Base-by-base conservation (phyloP, 1,140 invertebrate species). In the Orussus abietinus region DNA sequence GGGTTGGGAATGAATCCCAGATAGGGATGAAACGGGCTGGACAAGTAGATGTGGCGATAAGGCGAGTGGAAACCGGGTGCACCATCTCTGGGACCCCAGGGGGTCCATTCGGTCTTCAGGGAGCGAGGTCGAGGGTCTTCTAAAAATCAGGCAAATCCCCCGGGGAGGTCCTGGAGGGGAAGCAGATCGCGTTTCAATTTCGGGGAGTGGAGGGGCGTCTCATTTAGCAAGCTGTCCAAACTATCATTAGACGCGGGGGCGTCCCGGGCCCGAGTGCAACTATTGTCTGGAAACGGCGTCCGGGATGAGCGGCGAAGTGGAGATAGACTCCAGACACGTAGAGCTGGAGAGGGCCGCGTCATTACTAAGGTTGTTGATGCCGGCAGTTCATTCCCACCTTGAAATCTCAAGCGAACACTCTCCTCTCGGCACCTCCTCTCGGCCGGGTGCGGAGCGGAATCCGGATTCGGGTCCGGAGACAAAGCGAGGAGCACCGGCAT, bases 301-400 rank as follows among this genome's bases (percentile, higher is more conserved):
- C 34, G 49, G 53, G 55, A 56, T 54, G 55, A 62, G 47, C 47
- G 49, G 42, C 55, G 57, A 44, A 17, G 33, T 5, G 19, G 38
- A 51, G 49, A 57, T 53, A 56, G 48, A 57, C 53, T 52, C n/a
- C 56, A 60, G 53, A 56, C 51, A 54, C 45, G 53, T n/a, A n/a
- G n/a, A n/a, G n/a, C n/a, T n/a, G n/a, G n/a, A n/a, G n/a, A n/a
- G 45, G 45, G 49, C 45, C 51, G 40, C 56, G 51, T 59, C 56
- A 60, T 60, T 60, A 59, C 56, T 56, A 60, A 59, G 56, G 56
- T 60, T 60, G 56, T 60, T 59, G 57, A 60, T 60, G 53, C 53
- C 57, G 51, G 53, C 56, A 60, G 57, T 59, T 60, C 57, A 60
- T 60, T 60, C 59, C 57, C 57, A 59, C 57, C 57, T 60, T 60